These are phyloP conservation scores for Furcifer pardalis DNA, from an alignment of 2,797 vertebrate species.

Conservation along the genomic window DNA sequence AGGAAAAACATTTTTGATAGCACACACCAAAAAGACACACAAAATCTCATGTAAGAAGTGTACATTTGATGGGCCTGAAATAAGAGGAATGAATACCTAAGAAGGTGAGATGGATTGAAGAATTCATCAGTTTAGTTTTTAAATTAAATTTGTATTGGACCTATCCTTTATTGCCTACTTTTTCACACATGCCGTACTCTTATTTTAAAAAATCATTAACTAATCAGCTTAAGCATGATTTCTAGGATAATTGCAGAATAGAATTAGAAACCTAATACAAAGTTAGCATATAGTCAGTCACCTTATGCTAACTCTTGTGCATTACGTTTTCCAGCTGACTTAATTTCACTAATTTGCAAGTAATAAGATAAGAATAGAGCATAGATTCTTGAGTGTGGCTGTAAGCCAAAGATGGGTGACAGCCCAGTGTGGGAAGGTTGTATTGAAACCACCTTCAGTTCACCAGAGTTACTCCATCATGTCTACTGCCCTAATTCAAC, in stretches of 20 bases:
- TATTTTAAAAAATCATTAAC: not conserved
- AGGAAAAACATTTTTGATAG: not conserved
- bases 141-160: slow-evolving; percentile 1
- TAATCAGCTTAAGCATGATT: not conserved
- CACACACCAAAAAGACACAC: not conserved
- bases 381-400: not conserved
- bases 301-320: not conserved
- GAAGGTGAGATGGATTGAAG: not conserved
- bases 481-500: not conserved
- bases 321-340: not conserved
- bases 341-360: not conserved
- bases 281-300: not conserved
- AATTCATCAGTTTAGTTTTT: not conserved
- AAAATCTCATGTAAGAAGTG: not conserved
- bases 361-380: not conserved
- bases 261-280: not conserved
- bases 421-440: not conserved
- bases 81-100: not conserved
- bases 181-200: not conserved
- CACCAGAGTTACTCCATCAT: not conserved
- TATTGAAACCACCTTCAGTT: not conserved
- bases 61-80: not conserved
- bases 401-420: not conserved
- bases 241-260: not conserved
- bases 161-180: not conserved